Evolutionary conservation across 2,888 invertebrate genomes (phyloP), one percentile per base, ranked within the genome.

Genomic region (Fragum sueziense): DNA sequence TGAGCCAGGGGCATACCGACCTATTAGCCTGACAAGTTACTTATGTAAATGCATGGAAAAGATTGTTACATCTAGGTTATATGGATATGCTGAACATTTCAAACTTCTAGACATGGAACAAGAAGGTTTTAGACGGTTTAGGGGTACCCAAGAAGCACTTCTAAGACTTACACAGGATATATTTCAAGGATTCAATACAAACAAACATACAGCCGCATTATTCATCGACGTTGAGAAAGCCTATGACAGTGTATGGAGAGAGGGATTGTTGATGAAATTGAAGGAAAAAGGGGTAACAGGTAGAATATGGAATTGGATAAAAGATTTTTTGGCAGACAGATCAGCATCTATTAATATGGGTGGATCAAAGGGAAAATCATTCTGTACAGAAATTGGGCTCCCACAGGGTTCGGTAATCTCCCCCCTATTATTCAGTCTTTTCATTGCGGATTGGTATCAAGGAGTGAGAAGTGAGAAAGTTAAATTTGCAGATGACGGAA

Each of bases 401-500:
- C 61, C 71, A 17, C 71, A 71, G 31, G 61, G 61, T 59, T 71
- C 41, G 20, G 61, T 61, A 27, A 4, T 34, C 2, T 70, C 57
- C 0, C 34, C 34, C 20, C 57, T 70, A 27, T 57, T 31, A 57
- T 9, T 7, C 57, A 34, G 57, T 27, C 70, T 57, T 27, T 1
- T 57, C 37, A 31, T 33, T 17, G 34, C 4, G 7, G 29, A 7
- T 9, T n/a, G n/a, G 29, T 9, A 11, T 34, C n/a, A n/a, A n/a
- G n/a, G n/a, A n/a, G n/a, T n/a, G n/a, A n/a, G n/a, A n/a, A n/a
- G 54, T 57, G 31, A 54, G 34, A 70, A 57, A 57, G 57, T 57
- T n/a, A 70, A 70, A 57, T 70, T 70, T 34, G 70, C 70, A 4
- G 70, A 54, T 14, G 70, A 70, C 25, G 70, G 70, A 29, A 70